A percentile compares a stretch with the other conserved stretches of the same genome.
Conservation (phyloP, 2,797 vertebrate species). For the Gambusia yucatana region DNA sequence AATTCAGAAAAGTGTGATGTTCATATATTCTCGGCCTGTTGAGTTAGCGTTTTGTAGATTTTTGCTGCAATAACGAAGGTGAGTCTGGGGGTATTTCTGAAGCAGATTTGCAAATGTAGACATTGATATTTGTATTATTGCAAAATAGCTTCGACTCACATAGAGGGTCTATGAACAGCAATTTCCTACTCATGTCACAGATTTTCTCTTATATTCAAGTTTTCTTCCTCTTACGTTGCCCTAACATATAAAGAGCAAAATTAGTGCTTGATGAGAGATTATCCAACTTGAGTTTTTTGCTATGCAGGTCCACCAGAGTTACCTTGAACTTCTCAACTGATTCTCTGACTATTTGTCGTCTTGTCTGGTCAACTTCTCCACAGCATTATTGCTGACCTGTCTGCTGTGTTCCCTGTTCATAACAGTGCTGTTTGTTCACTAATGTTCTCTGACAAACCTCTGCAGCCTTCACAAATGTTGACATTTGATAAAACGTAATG, state of each 20-base stretch:
- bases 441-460: background rate
- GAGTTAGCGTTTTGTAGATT: background rate
- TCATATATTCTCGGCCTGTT: background rate
- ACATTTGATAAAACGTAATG: too few species aligned
- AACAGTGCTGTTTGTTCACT: background rate
- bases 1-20: too few species aligned
- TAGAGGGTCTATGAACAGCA: background rate
- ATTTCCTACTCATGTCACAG: background rate
- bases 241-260: background rate
- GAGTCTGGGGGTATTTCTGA: background rate
- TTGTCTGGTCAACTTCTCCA: background rate
- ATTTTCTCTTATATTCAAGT: background rate
- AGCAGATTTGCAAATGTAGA: background rate
- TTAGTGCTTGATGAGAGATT: background rate
- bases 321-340: background rate
- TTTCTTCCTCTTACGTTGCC: background rate
- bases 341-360: background rate
- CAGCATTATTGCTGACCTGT: background rate
- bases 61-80: background rate
- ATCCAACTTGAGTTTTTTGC: too few species aligned
- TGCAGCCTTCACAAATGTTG: background rate
- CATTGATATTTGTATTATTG: background rate
- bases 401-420: background rate
- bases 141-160: background rate
- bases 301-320: background rate